phyloP scores from a whole-genome alignment of 2,888 invertebrate species.

The Zygaena filipendulae region DNA sequence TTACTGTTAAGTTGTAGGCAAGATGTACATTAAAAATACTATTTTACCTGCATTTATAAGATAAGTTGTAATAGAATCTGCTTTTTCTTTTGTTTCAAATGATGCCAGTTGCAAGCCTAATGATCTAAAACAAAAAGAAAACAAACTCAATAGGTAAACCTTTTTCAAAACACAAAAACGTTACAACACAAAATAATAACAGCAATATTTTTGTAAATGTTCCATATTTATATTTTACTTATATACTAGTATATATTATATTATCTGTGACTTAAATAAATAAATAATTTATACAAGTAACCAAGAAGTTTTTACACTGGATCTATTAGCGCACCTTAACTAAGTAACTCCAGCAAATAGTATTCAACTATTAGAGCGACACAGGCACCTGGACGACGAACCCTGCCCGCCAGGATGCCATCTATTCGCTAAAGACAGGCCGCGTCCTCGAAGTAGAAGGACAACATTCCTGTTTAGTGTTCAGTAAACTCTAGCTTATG shows the following conservation, averaged over 20 bases:
- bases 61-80: constrained; percentile 85
- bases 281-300: no score
- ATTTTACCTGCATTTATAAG: constrained; percentile 84
- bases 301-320: constrained; percentile 26
- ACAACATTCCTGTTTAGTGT: constrained; percentile 49
- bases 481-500: constrained; percentile 44
- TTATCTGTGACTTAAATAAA: no score
- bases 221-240: no score
- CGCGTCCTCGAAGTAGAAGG: constrained; percentile 40
- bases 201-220: no score
- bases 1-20: no score
- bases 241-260: no score
- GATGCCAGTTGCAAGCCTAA: constrained; percentile 86
- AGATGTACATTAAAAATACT: no score
- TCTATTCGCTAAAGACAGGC: constrained; percentile 56
- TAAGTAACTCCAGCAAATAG: constrained; percentile 44
- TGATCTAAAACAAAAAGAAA: constrained; percentile 68
- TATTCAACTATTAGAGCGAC: constrained; percentile 43
- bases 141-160: no score
- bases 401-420: constrained; percentile 50
- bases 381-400: constrained; percentile 30
- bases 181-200: no score
- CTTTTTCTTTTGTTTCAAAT: constrained; percentile 88
- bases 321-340: constrained; percentile 36
- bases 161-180: constrained; percentile 10